Evolutionary conservation across 2,888 invertebrate genomes (phyloP), one percentile per base, ranked within the genome.

Genomic region (Drosophila quasianomalipes): DNA sequence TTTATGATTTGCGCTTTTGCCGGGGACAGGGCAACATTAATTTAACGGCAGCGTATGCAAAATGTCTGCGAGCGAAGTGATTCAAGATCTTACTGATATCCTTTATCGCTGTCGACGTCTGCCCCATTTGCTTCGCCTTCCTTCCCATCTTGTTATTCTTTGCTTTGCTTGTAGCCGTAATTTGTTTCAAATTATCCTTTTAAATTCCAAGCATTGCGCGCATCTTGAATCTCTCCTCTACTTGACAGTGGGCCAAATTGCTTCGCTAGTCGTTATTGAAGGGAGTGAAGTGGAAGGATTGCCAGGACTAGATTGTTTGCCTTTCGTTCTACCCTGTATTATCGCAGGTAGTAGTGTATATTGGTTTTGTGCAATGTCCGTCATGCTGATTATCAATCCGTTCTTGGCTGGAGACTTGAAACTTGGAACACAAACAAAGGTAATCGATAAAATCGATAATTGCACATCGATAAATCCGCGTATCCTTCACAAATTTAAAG

Each of bases 181-280:
- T 85, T 85, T 89, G 79, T 85, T 91, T 90, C 74, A 87, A 82
- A 91, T 85, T 87, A 85, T 85, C 90, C 90, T 76, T 89, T 91
- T 71, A 87, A 89, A 89, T 87, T 85, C 73, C 75, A 57, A 59
- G 33, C 63, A 53, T 33, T 72, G 71, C 53, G 69, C 54, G 78
- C 58, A 37, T 58, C 61, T 70, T 52, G 31, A 70, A 59, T 65
- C 70, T 33, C 65, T 57, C 51, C 22, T 53, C 30, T 30, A 68
- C 58, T 70, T 70, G 88, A 73, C 71, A 85, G 72, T 66, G 55
- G 10, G 35, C 69, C 70, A 89, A 91, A 91, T 85, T 89, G 88
- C 91, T 85, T 73, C 55, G 68, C 69, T 83, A 58, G 70, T 76
- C 53, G 70, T 76, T 79, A 86, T 70, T 78, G 72, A 33, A 2